Evolutionary conservation across 2,113 vertebrate species (phyloP).

Genomic region (Numenius arquata): DNA sequence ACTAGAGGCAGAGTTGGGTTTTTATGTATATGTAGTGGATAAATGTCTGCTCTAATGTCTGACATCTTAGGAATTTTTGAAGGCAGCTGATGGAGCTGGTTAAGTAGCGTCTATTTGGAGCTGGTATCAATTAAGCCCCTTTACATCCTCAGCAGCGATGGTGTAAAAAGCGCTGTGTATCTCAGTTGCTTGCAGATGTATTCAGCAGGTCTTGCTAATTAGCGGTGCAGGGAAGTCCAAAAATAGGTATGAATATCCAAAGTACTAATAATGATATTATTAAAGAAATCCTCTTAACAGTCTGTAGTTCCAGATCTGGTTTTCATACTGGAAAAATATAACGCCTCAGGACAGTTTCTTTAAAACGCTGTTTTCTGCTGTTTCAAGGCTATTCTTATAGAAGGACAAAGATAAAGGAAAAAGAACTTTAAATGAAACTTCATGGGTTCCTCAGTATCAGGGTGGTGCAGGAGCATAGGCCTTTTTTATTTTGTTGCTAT

Average conservation of each 20-base stretch:
- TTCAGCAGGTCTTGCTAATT: neutral
- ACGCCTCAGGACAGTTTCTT: neutral
- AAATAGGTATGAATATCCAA: neutral
- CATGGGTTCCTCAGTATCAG: neutral
- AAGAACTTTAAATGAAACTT: neutral
- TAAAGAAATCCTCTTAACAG: neutral
- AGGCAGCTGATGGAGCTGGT: neutral
- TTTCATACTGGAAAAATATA: neutral
- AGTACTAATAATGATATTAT: neutral
- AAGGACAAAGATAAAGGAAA: neutral
- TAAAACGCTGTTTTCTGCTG: neutral
- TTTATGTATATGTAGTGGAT: neutral
- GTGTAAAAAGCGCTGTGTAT: neutral
- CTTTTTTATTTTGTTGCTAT: neutral
- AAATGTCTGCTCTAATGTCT: neutral
- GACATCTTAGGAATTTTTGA: neutral
- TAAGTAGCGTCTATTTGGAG: neutral
- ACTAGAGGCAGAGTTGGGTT: neutral
- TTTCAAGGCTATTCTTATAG: neutral
- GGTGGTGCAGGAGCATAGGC: neutral
- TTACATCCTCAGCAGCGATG: neutral
- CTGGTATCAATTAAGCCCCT: neutral
- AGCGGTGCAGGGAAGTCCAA: neutral
- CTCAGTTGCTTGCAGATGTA: neutral
- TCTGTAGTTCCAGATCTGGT: neutral